Conservation (phyloP, 2,797 vertebrate genomes). For the Glossophaga mutica region DNA sequence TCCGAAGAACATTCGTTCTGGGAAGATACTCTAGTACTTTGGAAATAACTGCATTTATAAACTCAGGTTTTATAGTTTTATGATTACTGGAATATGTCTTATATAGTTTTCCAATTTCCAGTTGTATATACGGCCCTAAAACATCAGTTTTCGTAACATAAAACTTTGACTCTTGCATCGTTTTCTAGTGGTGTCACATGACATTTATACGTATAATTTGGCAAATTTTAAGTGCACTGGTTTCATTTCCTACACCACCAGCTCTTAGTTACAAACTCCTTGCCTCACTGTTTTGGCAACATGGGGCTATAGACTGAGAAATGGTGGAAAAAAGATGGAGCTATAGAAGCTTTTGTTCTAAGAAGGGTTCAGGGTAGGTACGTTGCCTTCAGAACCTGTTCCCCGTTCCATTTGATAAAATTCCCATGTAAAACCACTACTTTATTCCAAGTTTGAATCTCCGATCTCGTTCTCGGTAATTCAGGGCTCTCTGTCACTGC, state of each 20-base stretch:
- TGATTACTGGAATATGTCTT: conserved; percentile 28
- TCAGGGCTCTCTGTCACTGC: background rate
- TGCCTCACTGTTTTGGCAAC: background rate
- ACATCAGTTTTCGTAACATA: background rate
- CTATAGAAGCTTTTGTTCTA: background rate
- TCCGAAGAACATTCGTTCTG: background rate
- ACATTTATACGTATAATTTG: background rate
- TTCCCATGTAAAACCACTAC: background rate
- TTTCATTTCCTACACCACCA: background rate
- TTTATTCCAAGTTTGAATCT: background rate
- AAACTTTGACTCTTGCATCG: background rate
- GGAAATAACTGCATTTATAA: conserved; percentile 30
- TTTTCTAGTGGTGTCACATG: background rate
- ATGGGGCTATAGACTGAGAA: background rate
- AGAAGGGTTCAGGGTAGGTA: background rate
- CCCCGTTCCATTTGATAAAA: background rate
- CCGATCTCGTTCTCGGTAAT: background rate
- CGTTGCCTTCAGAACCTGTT: background rate
- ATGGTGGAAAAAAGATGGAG: background rate
- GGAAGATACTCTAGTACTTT: background rate
- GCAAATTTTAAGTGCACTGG: background rate
- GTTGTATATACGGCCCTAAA: background rate
- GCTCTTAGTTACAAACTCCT: background rate
- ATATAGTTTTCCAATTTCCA: background rate
- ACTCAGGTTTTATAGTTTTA: background rate